phyloP scores from a whole-genome alignment of 1,140 invertebrate species.

The Apocrypta bakeri region DNA sequence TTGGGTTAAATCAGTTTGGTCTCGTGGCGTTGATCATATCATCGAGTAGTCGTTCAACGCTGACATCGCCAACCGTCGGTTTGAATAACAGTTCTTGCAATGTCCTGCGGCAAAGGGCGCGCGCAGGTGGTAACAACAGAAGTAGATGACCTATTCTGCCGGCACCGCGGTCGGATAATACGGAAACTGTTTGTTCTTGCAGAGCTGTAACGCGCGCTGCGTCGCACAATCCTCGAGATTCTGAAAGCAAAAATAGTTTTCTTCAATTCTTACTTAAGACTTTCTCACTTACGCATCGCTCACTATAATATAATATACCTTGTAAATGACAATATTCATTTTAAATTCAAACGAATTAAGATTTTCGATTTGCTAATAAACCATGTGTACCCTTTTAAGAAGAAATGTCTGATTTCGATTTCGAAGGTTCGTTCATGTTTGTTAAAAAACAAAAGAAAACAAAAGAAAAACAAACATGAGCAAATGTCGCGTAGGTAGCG shows the following conservation, averaged over 20 bases:
- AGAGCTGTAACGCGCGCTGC: constrained; percentile 79
- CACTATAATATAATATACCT: no score
- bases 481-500: no score
- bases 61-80: constrained; percentile 81
- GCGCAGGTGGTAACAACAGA: constrained; percentile 79
- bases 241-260: constrained; percentile 71
- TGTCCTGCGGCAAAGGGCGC: constrained; percentile 74
- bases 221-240: constrained; percentile 79
- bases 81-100: constrained; percentile 82
- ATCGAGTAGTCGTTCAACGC: constrained; percentile 80
- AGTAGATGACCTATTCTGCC: constrained; percentile 83
- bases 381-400: no score
- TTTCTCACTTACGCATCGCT: no score
- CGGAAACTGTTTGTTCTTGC: constrained; percentile 86
- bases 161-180: constrained; percentile 81
- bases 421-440: no score
- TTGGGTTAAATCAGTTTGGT: constrained; percentile 46
- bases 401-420: no score
- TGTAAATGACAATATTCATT: no score
- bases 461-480: no score
- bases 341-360: no score
- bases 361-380: no score
- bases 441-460: no score
- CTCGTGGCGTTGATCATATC: constrained; percentile 72
- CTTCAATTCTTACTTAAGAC: no score